phyloP scores from a whole-genome alignment of 2,797 vertebrate species.

The Paramormyrops hopkinsi region DNA sequence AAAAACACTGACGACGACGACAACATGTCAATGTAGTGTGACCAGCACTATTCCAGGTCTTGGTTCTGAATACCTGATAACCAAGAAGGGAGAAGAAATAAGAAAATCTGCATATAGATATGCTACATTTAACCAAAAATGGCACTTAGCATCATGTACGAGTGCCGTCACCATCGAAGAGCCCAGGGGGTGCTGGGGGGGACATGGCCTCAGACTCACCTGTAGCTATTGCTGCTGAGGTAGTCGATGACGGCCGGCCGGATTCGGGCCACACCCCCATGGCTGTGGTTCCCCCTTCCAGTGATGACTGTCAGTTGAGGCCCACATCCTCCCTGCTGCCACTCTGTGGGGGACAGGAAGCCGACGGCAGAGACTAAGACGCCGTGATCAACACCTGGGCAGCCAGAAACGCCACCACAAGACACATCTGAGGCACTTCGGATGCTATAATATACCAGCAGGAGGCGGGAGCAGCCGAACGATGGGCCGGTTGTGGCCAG shows the following conservation, averaged over 20 bases:
- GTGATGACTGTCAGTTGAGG: slow-evolving; percentile 90
- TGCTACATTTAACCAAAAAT: neutral
- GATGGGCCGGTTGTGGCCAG: neutral
- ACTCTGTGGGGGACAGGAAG: slow-evolving; percentile 59
- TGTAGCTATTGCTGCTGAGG: slow-evolving; percentile 68
- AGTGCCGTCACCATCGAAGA: neutral
- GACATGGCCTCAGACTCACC: neutral
- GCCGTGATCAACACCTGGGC: neutral
- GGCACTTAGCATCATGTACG: neutral
- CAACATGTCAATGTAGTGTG: slow-evolving; percentile 57
- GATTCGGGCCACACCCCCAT: slow-evolving; percentile 91
- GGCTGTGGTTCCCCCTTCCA: slow-evolving; percentile 95
- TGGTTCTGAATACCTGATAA: slow-evolving; percentile 81
- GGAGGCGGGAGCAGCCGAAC: neutral
- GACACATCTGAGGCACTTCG: neutral
- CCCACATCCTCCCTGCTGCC: slow-evolving; percentile 72
- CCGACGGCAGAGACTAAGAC: neutral
- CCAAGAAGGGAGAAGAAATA: slow-evolving; percentile 18
- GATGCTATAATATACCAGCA: neutral
- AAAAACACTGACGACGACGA: neutral
- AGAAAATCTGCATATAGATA: neutral
- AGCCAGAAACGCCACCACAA: neutral
- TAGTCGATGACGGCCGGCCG: slow-evolving; percentile 90
- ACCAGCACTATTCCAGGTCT: slow-evolving; percentile 82
- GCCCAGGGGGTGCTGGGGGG: neutral